Percentiles rank a stretch among this genome's conserved stretches.
These are phyloP conservation scores for Calonectris borealis DNA, from an alignment of 2,113 vertebrate genomes.

Conservation along the genomic window DNA sequence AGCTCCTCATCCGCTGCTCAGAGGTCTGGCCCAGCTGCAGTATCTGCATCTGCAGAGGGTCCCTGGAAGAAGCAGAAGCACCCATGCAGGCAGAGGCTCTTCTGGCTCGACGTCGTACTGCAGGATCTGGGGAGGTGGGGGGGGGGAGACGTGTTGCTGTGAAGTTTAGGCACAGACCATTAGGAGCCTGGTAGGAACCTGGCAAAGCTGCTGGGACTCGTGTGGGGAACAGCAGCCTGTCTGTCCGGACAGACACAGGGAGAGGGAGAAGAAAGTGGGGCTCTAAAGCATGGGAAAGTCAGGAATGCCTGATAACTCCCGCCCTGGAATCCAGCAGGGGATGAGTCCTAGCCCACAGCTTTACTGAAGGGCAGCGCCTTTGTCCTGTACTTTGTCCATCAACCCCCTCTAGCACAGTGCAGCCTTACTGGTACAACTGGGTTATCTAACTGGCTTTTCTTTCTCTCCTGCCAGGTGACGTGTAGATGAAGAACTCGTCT, in stretches of 20 bases:
- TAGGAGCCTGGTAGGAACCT: background rate
- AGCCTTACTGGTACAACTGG: background rate
- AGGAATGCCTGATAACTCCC: background rate
- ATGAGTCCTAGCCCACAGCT: background rate
- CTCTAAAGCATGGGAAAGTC: background rate
- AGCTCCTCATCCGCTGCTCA: background rate
- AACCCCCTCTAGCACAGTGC: background rate
- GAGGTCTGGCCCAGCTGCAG: background rate
- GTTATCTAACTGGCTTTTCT: background rate
- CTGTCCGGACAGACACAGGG: background rate
- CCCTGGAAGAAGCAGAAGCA: background rate
- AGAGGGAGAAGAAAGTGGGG: background rate
- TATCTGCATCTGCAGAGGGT: background rate
- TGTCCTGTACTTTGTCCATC: background rate
- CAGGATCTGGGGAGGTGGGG: background rate
- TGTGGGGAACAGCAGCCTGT: background rate
- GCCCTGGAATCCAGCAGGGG: background rate
- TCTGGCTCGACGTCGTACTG: accelerated
- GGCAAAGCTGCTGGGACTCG: background rate
- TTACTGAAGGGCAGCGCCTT: background rate
- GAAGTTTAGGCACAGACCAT: too few species aligned
- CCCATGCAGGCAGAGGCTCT: background rate
- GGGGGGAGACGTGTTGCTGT: background rate
- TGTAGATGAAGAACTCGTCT: background rate
- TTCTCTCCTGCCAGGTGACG: background rate